Percentiles rank a stretch among this genome's conserved stretches.
These are phyloP conservation scores for Candoia aspera DNA, from an alignment of 2,113 vertebrate genomes.

Conservation along the genomic window DNA sequence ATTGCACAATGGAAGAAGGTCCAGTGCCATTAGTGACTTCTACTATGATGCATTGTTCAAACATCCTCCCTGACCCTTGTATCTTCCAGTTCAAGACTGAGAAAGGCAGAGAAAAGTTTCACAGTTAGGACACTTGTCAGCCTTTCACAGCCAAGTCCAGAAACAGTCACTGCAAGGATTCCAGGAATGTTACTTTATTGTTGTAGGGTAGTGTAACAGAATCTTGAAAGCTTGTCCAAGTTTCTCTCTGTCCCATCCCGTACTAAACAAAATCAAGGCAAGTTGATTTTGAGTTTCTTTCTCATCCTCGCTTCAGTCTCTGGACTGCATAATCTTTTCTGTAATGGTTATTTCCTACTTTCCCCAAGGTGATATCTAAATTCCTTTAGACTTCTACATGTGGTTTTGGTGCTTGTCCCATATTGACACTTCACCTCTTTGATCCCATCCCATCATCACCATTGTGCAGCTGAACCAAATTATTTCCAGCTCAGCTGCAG, in stretches of 20 bases:
- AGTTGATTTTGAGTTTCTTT: not conserved
- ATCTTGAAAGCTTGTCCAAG: not conserved
- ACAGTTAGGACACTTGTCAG: not conserved
- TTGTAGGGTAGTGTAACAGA: not conserved
- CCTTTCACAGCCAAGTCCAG: not conserved
- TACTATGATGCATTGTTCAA: not conserved
- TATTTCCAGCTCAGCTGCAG: not conserved
- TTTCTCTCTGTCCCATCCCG: not conserved
- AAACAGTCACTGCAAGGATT: not conserved
- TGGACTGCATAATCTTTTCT: not conserved
- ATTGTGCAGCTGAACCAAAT: not conserved
- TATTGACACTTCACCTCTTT: not conserved
- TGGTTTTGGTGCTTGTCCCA: not conserved
- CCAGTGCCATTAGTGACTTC: not conserved
- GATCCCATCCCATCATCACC: not conserved
- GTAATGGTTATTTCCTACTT: not conserved
- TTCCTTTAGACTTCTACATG: not conserved
- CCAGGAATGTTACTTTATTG: not conserved
- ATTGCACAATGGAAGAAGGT: not conserved
- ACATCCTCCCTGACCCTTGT: not conserved
- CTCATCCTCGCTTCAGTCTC: not conserved
- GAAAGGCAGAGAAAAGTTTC: not conserved
- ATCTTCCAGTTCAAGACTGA: not conserved
- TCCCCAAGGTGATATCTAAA: not conserved
- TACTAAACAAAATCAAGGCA: not conserved